Percentiles rank a stretch among this genome's conserved stretches.
Conservation (phyloP, 2,113 vertebrate genomes). For the Sisor rabdophorus region DNA sequence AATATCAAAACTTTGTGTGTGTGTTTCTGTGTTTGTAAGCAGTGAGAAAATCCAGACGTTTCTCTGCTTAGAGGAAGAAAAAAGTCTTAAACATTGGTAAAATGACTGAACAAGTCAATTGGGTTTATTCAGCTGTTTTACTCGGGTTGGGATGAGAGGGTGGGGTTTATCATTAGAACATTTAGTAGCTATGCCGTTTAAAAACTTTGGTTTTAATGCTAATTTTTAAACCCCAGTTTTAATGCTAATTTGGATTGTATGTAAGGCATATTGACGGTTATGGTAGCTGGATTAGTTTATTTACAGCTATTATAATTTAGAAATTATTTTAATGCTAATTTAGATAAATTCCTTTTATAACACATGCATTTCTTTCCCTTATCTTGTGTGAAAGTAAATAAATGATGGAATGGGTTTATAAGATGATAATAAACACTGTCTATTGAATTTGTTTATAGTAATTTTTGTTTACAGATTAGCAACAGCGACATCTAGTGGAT, state of each 20-base stretch:
- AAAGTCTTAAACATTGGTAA: background rate
- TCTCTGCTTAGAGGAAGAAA: background rate
- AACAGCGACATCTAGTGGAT: too few species aligned
- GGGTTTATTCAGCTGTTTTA: too few species aligned
- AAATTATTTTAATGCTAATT: background rate
- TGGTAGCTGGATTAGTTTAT: too few species aligned
- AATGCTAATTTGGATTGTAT: background rate
- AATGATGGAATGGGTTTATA: background rate
- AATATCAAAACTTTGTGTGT: too few species aligned
- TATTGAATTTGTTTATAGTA: too few species aligned
- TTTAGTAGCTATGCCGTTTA: background rate
- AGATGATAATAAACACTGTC: background rate
- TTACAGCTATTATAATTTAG: background rate
- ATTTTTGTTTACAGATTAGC: background rate
- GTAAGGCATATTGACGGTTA: too few species aligned
- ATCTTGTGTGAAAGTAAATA: too few species aligned
- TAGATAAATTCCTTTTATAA: background rate
- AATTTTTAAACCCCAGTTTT: background rate
- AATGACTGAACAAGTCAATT: background rate
- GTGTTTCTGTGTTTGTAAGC: background rate
- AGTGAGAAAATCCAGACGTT: background rate
- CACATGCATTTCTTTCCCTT: too few species aligned
- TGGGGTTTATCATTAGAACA: background rate
- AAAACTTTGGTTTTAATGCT: background rate
- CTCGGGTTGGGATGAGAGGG: too few species aligned